Evolutionary conservation across 53 echinoderm and acorn worm genomes (phyloP).

Genomic region (Pentamera pediparva): DNA sequence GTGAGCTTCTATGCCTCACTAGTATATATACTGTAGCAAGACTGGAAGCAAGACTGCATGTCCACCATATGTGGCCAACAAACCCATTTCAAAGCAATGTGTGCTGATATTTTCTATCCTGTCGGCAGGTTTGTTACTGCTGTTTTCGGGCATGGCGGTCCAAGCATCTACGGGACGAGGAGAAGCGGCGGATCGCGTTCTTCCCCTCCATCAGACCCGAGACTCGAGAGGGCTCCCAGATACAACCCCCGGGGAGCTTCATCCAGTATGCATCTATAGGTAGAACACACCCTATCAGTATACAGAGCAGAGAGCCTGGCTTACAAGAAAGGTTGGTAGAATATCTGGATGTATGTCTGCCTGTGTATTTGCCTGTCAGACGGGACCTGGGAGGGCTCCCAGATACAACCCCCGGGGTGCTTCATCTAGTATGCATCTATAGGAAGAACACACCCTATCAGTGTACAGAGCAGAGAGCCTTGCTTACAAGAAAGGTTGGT

Average conservation of each 20-base stretch:
- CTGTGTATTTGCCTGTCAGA: slow-evolving; percentile 77
- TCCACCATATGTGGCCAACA: too few species aligned
- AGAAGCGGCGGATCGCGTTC: slow-evolving; percentile 73
- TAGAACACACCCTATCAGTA: slow-evolving; percentile 83
- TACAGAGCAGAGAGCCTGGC: slow-evolving; percentile 59
- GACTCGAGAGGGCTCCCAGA: slow-evolving; percentile 62
- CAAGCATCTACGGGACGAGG: slow-evolving; percentile 77
- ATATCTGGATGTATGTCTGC: not conserved
- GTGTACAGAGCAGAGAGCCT: slow-evolving; percentile 47
- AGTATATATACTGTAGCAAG: too few species aligned
- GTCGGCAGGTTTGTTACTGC: slow-evolving; percentile 74
- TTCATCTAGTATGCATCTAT: slow-evolving; percentile 66
- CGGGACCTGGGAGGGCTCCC: slow-evolving; percentile 62
- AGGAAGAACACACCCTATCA: slow-evolving; percentile 69
- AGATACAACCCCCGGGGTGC: slow-evolving; percentile 64
- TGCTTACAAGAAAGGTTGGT: slow-evolving; percentile 72
- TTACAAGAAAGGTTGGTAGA: slow-evolving; percentile 79
- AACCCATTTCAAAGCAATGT: too few species aligned
- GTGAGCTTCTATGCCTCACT: too few species aligned
- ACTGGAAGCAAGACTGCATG: too few species aligned
- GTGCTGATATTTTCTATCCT: not conserved
- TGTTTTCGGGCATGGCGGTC: slow-evolving; percentile 76
- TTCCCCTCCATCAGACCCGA: slow-evolving; percentile 93
- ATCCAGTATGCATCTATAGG: slow-evolving; percentile 65
- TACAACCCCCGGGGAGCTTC: slow-evolving; percentile 69